A percentile compares a stretch with the other conserved stretches of the same genome.
Conservation (phyloP, 1,140 invertebrate genomes). For the Oppia nitens region DNA sequence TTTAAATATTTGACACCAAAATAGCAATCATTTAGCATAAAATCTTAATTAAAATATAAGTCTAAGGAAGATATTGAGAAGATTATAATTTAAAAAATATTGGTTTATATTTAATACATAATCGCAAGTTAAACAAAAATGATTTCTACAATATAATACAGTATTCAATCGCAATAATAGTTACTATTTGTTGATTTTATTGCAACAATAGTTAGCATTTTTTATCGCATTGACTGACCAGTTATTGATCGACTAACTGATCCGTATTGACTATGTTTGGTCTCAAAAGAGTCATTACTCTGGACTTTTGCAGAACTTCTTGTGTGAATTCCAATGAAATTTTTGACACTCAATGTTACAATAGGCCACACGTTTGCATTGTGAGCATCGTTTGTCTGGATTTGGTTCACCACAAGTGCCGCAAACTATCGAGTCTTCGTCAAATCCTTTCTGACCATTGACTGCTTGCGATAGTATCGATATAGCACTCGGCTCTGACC, state of each 20-base stretch:
- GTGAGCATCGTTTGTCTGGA: conserved; percentile 79
- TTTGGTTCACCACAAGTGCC: conserved; percentile 73
- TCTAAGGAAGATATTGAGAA: too few species aligned
- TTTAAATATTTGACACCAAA: too few species aligned
- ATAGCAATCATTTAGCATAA: too few species aligned
- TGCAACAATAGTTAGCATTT: too few species aligned
- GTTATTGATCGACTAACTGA: neutral
- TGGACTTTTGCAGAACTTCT: conserved; percentile 44
- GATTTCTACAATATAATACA: too few species aligned
- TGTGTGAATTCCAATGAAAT: conserved; percentile 89
- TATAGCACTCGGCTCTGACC: conserved; percentile 39
- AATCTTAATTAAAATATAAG: too few species aligned
- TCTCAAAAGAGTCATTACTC: neutral
- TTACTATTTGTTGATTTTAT: too few species aligned
- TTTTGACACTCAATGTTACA: conserved; percentile 86
- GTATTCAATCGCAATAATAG: too few species aligned
- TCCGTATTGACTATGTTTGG: neutral
- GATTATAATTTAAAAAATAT: too few species aligned
- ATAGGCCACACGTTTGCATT: conserved; percentile 81
- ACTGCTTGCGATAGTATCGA: conserved; percentile 60
- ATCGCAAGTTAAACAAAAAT: too few species aligned
- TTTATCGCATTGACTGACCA: too few species aligned
- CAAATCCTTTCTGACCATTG: conserved; percentile 57
- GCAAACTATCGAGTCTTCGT: conserved; percentile 50
- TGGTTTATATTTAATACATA: too few species aligned